Base-by-base conservation (phyloP, 1,140 invertebrate species). In the Drosophila melanogaster region DNA sequence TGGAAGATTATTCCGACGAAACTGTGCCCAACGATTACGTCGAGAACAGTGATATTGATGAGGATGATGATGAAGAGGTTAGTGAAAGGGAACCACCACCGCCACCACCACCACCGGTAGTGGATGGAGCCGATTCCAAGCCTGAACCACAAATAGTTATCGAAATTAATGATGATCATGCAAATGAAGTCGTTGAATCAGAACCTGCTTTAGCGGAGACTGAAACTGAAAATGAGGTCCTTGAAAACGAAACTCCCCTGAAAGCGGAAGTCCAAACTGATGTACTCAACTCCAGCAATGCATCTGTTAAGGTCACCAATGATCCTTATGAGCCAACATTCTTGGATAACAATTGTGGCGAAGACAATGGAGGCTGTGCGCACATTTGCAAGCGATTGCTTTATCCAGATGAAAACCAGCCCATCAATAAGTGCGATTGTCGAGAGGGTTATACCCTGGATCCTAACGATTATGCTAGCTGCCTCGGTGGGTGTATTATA, bases 381-480 rank as follows among this genome's bases (percentile, higher is more conserved):
- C 92, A 93, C 3, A 81, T 91, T 17, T 93, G 92, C 50, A 64
- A 79, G 50, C 70, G 91, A 19, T 59, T 92, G 5, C 56, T 91
- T 1, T 89, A 79, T 41, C 81, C 87, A 1, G 79, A 85, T 47
- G 91, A 92, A 26, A 89, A 87, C 47, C 84, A 87, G 14, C 84
- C 90, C 12, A 65, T 89, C 1, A 54, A 90, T 1, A 70, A 79
- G 26, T 92, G 92, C 35, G 79, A 75, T 35, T 93, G 92, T 55
- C 66, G 69, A 38, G 47, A 69, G 4, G 92, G 92, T 1, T 92
- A 85, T 50, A 81, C 70, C 15, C 62, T 93, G 24, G 79, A 92
- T 69, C 69, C 75, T 0, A 56, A 73, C n/a, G 90, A 92, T 56
- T 87, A 83, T 17, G 58, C 67, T 7, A 75, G 41, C 8, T 92